Percentiles rank a stretch among this genome's conserved stretches.
Conservation (phyloP, 2,113 vertebrate species). For the Silurus asotus region DNA sequence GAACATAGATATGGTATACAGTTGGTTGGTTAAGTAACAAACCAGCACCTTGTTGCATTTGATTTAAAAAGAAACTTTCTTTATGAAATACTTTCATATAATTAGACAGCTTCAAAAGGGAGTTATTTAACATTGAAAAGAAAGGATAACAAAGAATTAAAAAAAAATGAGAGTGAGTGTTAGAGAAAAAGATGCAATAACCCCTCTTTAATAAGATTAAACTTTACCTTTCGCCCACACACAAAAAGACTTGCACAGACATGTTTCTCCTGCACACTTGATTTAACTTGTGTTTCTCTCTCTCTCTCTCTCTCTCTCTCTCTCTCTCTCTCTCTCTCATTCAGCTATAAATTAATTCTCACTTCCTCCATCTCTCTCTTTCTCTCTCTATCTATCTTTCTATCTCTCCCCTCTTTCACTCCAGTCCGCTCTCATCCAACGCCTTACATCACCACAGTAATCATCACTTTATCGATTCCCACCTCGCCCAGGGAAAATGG, state of each 20-base stretch:
- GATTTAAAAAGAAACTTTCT: too few species aligned
- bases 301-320: neutral
- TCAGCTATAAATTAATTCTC: slow-evolving; percentile 17
- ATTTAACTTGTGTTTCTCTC: neutral
- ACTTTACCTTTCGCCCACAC: neutral
- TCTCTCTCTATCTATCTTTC: neutral
- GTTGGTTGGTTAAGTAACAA: neutral
- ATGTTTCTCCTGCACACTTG: neutral
- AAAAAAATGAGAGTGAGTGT: neutral
- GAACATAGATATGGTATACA: neutral
- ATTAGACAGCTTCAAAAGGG: neutral
- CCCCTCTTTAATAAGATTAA: neutral
- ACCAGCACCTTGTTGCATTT: neutral
- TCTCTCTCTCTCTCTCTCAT: neutral
- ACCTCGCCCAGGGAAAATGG: slow-evolving; percentile 1
- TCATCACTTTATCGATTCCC: slow-evolving; percentile 35
- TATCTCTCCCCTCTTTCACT: neutral
- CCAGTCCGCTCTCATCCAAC: slow-evolving; percentile 14
- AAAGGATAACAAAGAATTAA: neutral
- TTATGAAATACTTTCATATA: neutral
- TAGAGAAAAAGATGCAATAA: neutral
- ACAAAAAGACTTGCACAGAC: neutral
- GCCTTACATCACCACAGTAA: slow-evolving; percentile 36
- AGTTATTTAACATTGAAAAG: neutral
- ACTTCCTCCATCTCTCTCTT: neutral